Conservation (phyloP, 1,140 invertebrate species). For the Meloidogyne floridensis region DNA sequence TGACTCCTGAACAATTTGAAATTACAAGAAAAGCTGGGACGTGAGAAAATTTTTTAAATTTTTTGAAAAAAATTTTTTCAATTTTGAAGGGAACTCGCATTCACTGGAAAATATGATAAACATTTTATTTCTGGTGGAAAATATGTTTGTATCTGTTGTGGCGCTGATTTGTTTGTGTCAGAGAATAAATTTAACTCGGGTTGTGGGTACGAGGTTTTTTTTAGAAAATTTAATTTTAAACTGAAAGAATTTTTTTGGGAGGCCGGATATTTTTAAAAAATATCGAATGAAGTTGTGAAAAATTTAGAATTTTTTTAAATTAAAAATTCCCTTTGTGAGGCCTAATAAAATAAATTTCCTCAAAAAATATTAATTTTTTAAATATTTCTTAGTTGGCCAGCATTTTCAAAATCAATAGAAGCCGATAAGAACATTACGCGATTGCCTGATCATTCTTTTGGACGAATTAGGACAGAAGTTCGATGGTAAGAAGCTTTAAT, state of each 20-base stretch:
- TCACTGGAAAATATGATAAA: conserved; percentile 84
- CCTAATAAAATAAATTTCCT: too few relatives aligned
- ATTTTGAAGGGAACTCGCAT: conserved; percentile 69
- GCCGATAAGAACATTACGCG: conserved; percentile 59
- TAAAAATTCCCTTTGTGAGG: too few relatives aligned
- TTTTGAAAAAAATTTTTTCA: neutral
- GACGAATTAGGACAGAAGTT: conserved; percentile 70
- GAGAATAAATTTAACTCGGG: conserved; percentile 30
- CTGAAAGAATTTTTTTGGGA: conserved; percentile 12
- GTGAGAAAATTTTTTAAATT: conserved; percentile 69
- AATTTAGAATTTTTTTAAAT: conserved; percentile 12
- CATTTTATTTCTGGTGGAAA: conserved; percentile 77
- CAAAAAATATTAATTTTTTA: neutral
- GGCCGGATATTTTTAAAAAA: neutral
- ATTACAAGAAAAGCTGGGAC: conserved; percentile 94
- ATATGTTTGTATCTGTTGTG: conserved; percentile 46
- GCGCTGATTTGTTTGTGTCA: conserved; percentile 57
- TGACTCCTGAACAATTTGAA: conserved; percentile 87
- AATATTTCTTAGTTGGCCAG: conserved; percentile 58
- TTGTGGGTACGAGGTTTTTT: conserved; percentile 29
- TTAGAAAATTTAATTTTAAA: conserved; percentile 19
- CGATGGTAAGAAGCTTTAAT: conserved; percentile 51
- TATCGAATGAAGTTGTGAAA: conserved; percentile 4
- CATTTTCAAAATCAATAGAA: conserved; percentile 57
- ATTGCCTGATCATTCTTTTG: conserved; percentile 57